phyloP scores from a whole-genome alignment of 1,140 invertebrate species.

The Colletes gigas region DNA sequence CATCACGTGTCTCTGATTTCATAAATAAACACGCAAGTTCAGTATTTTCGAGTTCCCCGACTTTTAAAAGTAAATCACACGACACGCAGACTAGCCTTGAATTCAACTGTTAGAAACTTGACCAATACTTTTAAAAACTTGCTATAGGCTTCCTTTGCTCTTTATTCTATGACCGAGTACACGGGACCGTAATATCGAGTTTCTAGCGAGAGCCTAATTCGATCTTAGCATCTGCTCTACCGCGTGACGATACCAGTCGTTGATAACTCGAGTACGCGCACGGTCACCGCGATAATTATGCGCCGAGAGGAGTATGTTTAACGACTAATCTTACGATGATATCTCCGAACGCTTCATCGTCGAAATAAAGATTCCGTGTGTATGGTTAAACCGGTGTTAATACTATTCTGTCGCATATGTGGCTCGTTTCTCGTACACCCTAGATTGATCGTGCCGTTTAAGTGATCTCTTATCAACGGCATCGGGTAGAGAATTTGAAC shows the following conservation, averaged over 20 bases:
- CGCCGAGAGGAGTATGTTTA: constrained; percentile 10
- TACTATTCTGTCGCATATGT: constrained; percentile 22
- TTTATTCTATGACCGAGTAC: background rate
- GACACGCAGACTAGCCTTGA: no score
- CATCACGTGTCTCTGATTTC: background rate
- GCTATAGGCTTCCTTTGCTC: background rate
- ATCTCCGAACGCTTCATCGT: constrained; percentile 32
- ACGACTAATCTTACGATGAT: constrained; percentile 39
- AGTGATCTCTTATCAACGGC: background rate
- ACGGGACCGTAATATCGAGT: constrained; percentile 2
- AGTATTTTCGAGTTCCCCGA: background rate
- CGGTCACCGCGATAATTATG: constrained; percentile 46
- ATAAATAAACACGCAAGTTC: background rate
- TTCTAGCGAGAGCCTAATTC: constrained; percentile 29
- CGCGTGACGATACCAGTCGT: constrained; percentile 29
- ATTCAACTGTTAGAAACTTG: background rate
- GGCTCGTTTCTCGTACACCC: constrained; percentile 21
- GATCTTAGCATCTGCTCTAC: constrained; percentile 44
- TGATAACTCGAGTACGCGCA: constrained; percentile 38
- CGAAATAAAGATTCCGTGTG: constrained; percentile 35
- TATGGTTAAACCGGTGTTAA: constrained; percentile 1
- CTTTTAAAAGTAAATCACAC: no score
- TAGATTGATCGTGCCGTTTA: constrained; percentile 28
- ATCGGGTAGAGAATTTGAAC: constrained; percentile 4
- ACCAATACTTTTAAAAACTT: background rate